Evolutionary conservation across 2,888 invertebrate genomes (phyloP).

Genomic region (Deilephila porcellus): DNA sequence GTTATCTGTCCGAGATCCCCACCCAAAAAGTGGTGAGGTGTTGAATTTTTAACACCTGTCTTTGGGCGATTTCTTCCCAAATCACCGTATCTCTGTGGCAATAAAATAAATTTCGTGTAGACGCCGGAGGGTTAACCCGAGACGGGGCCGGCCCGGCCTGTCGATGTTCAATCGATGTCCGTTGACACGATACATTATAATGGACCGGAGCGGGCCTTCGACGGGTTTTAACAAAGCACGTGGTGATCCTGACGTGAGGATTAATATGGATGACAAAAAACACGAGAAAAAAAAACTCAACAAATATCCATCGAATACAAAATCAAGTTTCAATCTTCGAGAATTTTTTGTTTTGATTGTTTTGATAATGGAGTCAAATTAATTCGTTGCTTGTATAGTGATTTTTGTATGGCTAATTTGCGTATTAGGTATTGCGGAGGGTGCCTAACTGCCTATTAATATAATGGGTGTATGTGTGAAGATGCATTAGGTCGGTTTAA

Average conservation of each 20-base stretch:
- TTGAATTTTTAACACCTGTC: constrained; percentile 84
- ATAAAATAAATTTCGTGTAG: constrained; percentile 84
- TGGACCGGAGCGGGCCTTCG: constrained; percentile 75
- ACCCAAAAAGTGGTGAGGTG: constrained; percentile 76
- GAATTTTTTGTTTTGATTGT: constrained; percentile 66
- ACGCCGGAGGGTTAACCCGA: constrained; percentile 80
- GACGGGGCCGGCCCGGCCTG: constrained; percentile 65
- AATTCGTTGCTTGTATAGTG: constrained; percentile 63
- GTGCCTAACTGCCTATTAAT: constrained; percentile 27
- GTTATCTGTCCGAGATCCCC: constrained; percentile 72
- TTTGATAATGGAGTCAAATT: constrained; percentile 66
- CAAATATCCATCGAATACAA: constrained; percentile 73
- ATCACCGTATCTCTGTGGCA: constrained; percentile 82
- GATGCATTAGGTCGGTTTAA: constrained; percentile 63
- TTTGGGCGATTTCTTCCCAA: constrained; percentile 80
- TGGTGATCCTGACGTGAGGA: constrained; percentile 82
- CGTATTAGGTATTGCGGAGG: constrained; percentile 34
- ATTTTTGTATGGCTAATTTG: constrained; percentile 44
- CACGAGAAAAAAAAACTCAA: constrained; percentile 46
- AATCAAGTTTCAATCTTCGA: constrained; percentile 69
- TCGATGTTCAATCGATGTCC: constrained; percentile 83
- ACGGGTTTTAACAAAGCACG: constrained; percentile 83
- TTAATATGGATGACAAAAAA: constrained; percentile 82
- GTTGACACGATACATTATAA: constrained; percentile 84
- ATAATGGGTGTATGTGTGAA: constrained; percentile 61